Base-by-base conservation (phyloP, 2,888 invertebrate genomes). In the Thysanoteuthis rhombus region DNA sequence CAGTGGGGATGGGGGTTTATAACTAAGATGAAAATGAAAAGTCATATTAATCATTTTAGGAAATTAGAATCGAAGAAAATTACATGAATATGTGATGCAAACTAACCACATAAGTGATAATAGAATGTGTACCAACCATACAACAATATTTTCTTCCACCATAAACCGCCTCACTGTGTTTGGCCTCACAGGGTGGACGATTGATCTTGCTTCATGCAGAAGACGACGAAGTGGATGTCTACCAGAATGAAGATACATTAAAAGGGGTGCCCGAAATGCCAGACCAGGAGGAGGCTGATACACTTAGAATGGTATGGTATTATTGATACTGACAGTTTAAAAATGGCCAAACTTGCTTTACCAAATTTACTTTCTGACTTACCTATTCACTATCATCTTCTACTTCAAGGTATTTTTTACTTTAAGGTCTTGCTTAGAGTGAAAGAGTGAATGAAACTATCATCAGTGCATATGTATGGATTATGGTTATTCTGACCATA, bases 221-320 rank as follows among this genome's bases (percentile, higher is more conserved):
- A 92, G 92, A 92, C 36, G 92, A 92, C 40, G 92, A 92, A 40
- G 92, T n/a, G 40, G 92, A 92, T 45, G 36, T 40, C 92, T 92
- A 92, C 92, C 92, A 92, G 92, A 92, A 92, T 92, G 92, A 92
- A 92, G 92, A 92, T 92, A 92, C 92, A 92, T 92, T 92, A 92
- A 92, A 92, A 92, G 92, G 92, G 40, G 92, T 92, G 40, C 92
- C 92, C 2, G 92, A 92, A 92, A 92, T 92, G 92, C 92, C 92
- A 92, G 92, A 92, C 92, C 42, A 92, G 92, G 92, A 92, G 92
- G 92, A 92, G 92, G 92, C 92, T 45, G 92, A 92, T 45, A 92
- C 92, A n/a, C 92, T 92, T 92, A 92, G 92, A 92, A 42, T 92
- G 92, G 92, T 92, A 92, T 92, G 42, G 45, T 92, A 92, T 92